Conservation (phyloP, 2,888 invertebrate species). For the Brachynemurus nebulosus region DNA sequence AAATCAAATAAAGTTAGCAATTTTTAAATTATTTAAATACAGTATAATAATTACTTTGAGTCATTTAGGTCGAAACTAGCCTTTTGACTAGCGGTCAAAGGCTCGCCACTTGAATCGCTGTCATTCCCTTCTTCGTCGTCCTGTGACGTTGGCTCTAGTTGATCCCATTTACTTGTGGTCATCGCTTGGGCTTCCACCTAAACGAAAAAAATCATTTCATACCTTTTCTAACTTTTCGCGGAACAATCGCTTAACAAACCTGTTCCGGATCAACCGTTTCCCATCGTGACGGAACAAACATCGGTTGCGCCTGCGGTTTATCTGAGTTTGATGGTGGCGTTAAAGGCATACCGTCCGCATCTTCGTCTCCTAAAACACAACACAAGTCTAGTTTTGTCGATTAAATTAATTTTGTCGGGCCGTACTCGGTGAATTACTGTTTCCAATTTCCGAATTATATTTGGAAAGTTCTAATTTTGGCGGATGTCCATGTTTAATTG, state of each 20-base stretch:
- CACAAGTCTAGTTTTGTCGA: background rate
- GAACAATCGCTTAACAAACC: constrained; percentile 23
- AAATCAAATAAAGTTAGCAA: too few relatives aligned
- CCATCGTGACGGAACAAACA: constrained; percentile 90
- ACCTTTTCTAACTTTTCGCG: background rate
- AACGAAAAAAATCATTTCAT: constrained; percentile 5
- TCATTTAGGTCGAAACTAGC: constrained; percentile 1
- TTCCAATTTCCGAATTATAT: background rate
- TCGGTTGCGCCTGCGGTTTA: constrained; percentile 33
- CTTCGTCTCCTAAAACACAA: constrained; percentile 32
- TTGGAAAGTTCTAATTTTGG: constrained; percentile 1
- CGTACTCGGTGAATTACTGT: background rate
- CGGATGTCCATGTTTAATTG: constrained; percentile 34
- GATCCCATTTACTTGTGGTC: constrained; percentile 81
- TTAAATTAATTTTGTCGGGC: too few relatives aligned
- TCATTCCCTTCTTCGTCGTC: constrained; percentile 23
- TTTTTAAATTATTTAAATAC: too few relatives aligned
- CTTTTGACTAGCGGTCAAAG: background rate
- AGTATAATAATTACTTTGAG: background rate
- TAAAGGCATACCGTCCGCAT: constrained; percentile 60
- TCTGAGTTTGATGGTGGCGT: constrained; percentile 15
- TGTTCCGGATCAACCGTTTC: constrained; percentile 87
- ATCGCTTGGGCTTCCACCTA: constrained; percentile 63
- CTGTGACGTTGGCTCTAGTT: constrained; percentile 41
- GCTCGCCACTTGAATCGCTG: constrained; percentile 4